A percentile compares a stretch with the other conserved stretches of the same genome.
Evolutionary conservation across 2,888 invertebrate species (phyloP).

Genomic region (Bugulina stolonifera): DNA sequence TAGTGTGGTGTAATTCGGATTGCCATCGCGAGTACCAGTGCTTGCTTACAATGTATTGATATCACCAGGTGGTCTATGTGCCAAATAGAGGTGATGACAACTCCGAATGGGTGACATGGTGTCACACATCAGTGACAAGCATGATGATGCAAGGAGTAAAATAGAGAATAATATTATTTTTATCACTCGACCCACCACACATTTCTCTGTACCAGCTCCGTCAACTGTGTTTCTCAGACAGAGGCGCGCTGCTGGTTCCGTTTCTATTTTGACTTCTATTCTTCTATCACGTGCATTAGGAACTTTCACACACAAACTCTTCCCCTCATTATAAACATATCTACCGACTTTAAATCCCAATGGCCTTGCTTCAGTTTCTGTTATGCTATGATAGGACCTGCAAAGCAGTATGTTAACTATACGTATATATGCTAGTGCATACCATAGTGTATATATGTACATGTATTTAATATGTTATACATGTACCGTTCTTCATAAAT

Average conservation of each 20-base stretch:
- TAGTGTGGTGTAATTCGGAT: too few species aligned
- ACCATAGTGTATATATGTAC: too few species aligned
- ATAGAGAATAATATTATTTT: too few species aligned
- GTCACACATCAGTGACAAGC: too few species aligned
- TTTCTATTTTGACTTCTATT: slow-evolving; percentile 8
- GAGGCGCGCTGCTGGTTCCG: not conserved
- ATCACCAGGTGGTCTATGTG: too few species aligned
- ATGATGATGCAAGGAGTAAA: too few species aligned
- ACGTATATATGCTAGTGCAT: not conserved
- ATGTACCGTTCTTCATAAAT: too few species aligned
- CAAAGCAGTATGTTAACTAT: not conserved
- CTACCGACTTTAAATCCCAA: not conserved
- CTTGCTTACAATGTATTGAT: too few species aligned
- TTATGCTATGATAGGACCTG: not conserved
- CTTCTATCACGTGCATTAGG: not conserved
- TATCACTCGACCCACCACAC: slow-evolving; percentile 2
- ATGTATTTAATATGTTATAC: too few species aligned
- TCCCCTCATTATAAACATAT: not conserved
- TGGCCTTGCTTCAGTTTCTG: not conserved
- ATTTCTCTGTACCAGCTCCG: not conserved
- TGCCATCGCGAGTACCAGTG: too few species aligned
- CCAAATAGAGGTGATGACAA: too few species aligned
- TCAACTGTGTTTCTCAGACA: not conserved
- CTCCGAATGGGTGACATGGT: too few species aligned
- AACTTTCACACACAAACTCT: slow-evolving; percentile 14